Conservation (phyloP, 1,140 invertebrate species). For the Drosophila arawakana region DNA sequence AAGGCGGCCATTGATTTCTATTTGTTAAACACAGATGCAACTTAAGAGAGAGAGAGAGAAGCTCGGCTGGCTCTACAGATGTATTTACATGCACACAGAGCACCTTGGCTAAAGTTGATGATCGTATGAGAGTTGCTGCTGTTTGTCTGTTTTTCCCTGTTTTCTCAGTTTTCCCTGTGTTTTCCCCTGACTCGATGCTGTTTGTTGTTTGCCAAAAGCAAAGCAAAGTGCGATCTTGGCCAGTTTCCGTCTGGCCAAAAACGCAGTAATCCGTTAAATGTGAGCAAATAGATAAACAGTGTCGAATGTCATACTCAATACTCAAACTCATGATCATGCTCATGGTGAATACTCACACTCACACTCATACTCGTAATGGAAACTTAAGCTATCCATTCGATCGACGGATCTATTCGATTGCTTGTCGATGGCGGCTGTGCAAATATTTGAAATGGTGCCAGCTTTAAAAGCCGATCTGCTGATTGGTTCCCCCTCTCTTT, state of each 20-base stretch:
- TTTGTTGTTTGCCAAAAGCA: conserved; percentile 60
- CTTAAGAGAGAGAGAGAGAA: background rate
- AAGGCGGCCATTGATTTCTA: conserved; percentile 72
- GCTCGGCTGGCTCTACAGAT: background rate
- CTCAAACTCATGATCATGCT: background rate
- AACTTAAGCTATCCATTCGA: conserved; percentile 12
- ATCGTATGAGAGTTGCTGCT: conserved; percentile 35
- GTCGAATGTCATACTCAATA: conserved; percentile 70
- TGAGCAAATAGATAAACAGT: conserved; percentile 73
- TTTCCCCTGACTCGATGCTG: background rate
- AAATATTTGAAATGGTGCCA: conserved; percentile 45
- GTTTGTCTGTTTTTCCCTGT: conserved; percentile 28
- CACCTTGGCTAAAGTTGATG: conserved; percentile 15
- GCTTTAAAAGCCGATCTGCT: conserved; percentile 18
- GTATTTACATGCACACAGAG: background rate
- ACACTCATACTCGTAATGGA: conserved; percentile 12
- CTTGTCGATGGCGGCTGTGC: conserved; percentile 45
- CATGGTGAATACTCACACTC: background rate
- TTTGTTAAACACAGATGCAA: conserved; percentile 66
- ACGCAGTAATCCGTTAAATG: conserved; percentile 80
- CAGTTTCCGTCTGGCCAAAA: conserved; percentile 50
- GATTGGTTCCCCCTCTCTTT: conserved; percentile 23
- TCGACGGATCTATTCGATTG: conserved; percentile 11
- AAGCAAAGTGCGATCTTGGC: conserved; percentile 32
- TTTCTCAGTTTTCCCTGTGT: conserved; percentile 18